phyloP scores from a whole-genome alignment of 2,888 invertebrate genomes.

The Eulithis prunata region DNA sequence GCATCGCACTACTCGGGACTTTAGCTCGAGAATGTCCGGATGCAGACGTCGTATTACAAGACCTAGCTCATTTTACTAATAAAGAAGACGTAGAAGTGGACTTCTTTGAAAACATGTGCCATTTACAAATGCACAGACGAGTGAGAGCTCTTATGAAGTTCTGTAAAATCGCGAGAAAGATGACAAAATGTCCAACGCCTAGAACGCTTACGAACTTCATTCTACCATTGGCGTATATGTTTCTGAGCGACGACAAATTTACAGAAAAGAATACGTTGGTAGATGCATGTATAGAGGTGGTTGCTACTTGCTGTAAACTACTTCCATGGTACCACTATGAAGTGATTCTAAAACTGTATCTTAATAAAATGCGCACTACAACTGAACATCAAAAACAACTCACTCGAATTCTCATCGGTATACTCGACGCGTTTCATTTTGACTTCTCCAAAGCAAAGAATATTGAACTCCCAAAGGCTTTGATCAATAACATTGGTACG shows the following conservation, averaged over 20 bases:
- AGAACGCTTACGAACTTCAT: constrained; percentile 93
- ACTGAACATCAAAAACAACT: constrained; percentile 92
- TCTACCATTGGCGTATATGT: constrained; percentile 92
- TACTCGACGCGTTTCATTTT: constrained; percentile 96
- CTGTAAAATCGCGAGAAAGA: constrained; percentile 86
- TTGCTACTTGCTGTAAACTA: constrained; percentile 90
- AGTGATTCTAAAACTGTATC: constrained; percentile 90
- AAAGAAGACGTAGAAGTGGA: constrained; percentile 93
- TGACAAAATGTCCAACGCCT: constrained; percentile 85
- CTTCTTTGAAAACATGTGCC: constrained; percentile 97
- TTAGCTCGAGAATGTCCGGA: constrained; percentile 89
- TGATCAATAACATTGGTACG: constrained; percentile 57
- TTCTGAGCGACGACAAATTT: constrained; percentile 91
- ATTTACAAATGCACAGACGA: constrained; percentile 93
- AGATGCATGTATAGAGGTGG: constrained; percentile 92
- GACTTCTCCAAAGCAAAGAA: constrained; percentile 88
- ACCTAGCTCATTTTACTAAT: constrained; percentile 87
- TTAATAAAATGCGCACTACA: constrained; percentile 89
- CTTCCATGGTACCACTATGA: constrained; percentile 97
- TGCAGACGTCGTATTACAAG: constrained; percentile 88
- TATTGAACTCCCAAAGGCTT: constrained; percentile 67
- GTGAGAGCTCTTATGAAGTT: constrained; percentile 92
- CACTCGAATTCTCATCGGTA: constrained; percentile 89
- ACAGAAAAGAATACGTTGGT: constrained; percentile 91
- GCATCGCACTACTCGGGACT: constrained; percentile 90